A percentile compares a stretch with the other conserved stretches of the same genome.
phyloP scores from a whole-genome alignment of 2,797 vertebrate species.

The Myotis pilosus region DNA sequence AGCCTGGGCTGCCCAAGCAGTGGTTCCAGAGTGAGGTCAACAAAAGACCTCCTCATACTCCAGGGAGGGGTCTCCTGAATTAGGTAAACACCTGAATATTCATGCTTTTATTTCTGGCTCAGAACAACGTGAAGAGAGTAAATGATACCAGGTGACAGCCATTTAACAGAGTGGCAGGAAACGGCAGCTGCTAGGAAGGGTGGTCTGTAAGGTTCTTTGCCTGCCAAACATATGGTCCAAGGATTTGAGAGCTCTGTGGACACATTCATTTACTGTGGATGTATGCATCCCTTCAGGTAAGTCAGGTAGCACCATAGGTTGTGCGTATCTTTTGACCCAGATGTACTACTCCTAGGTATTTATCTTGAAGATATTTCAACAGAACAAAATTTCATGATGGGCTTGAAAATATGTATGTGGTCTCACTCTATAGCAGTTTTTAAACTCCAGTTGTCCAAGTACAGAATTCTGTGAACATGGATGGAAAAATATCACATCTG shows the following conservation, averaged over 20 bases:
- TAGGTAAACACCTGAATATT: constrained; percentile 50
- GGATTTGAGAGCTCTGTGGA: neutral
- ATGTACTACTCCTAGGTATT: neutral
- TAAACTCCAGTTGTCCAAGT: constrained; percentile 14
- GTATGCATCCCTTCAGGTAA: neutral
- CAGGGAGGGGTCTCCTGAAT: constrained; percentile 31
- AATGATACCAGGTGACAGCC: neutral
- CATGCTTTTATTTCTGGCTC: constrained; percentile 53
- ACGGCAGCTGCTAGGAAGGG: neutral
- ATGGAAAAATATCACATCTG: neutral
- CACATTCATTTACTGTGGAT: neutral
- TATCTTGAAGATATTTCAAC: constrained; percentile 5
- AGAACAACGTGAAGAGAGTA: neutral
- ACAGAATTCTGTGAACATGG: neutral
- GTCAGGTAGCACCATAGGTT: neutral
- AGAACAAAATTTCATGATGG: neutral
- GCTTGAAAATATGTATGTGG: neutral
- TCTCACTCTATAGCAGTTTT: neutral
- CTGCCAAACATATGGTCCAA: neutral
- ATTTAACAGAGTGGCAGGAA: constrained; percentile 4
- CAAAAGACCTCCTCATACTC: constrained; percentile 63
- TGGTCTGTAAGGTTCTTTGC: neutral
- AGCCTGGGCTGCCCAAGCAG: constrained; percentile 54
- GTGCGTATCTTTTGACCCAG: neutral
- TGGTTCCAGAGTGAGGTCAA: constrained; percentile 61